Evolutionary conservation across 2,113 vertebrate species (phyloP).

Genomic region (Burhinus bistriatus): DNA sequence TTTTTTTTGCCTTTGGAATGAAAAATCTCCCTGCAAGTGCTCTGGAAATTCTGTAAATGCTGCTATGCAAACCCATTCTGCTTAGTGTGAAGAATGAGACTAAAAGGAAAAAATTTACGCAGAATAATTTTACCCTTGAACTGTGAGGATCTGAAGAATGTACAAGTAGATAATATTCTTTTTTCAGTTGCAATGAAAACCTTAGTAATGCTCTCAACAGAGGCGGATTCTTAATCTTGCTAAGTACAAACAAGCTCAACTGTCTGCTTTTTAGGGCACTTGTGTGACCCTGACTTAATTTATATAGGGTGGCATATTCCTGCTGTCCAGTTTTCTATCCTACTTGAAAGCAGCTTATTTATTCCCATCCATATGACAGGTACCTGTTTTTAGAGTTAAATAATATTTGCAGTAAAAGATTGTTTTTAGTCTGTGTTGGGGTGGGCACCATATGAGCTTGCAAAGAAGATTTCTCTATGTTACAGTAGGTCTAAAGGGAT

Average conservation of each 20-base stretch:
- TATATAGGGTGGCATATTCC: not conserved
- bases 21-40: not conserved
- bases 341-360: not conserved
- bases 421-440: not conserved
- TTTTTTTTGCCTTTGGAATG: not conserved
- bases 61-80: not conserved
- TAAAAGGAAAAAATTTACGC: not conserved
- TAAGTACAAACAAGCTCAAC: not conserved
- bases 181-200: not conserved
- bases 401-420: not conserved
- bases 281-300: not conserved
- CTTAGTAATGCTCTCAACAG: not conserved
- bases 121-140: not conserved
- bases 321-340: not conserved
- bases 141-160: not conserved
- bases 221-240: not conserved
- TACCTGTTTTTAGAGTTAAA: not conserved
- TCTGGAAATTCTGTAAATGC: not conserved
- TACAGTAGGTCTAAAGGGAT: not conserved
- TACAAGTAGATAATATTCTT: not conserved
- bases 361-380: not conserved
- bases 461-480: not conserved
- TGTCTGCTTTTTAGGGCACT: not conserved
- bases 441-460: not conserved
- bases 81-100: not conserved